Base-by-base conservation (phyloP, 2,888 invertebrate genomes). In the Pseudococcus jackbeardsleyi region DNA sequence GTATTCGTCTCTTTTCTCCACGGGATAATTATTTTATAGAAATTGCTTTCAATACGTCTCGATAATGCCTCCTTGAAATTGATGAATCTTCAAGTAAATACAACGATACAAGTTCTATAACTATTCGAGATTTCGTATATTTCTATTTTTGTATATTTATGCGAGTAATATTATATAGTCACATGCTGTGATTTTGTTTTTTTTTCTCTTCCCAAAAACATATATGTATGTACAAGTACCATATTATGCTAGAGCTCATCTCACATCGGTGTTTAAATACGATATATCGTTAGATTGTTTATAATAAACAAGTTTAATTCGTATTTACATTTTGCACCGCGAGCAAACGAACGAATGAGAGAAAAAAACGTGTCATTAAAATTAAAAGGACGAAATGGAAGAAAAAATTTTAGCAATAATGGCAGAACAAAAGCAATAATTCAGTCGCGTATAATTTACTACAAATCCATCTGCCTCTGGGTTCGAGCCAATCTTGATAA, bases 401-500 rank as follows among this genome's bases (percentile, higher is more conserved):
- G 26, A 33, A 68, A 15, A 59, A 64, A 64, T 33, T 86, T 84
- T 26, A 86, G 86, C 86, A 42, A 86, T 86, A 86, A 86, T 64
- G 64, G 86, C 86, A 42, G 39, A 86, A 86, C 59, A 59, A 86
- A 86, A 86, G 64, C 46, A 82, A 82, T 82, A 82, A 82, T 82
- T 82, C 79, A 82, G 79, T 82, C 79, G 79, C 79, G 79, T 82
- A 82, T 82, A 82, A 82, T 82, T 82, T 82, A 82, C 79, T 82
- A 64, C 86, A 64, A 46, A 86, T 64, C 64, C 64, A 64, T 86
- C 86, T 59, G 86, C 42, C 64, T 86, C 86, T 86, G 86, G 86
- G 86, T 68, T 86, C 68, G 86, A 86, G 86, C 86, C 86, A 86
- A 86, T 86, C 86, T 42, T 26, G 86, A 86, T 86, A 86, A 86